These are phyloP conservation scores for Drosophila rubida DNA, from an alignment of 2,888 invertebrate genomes.

Conservation along the genomic window DNA sequence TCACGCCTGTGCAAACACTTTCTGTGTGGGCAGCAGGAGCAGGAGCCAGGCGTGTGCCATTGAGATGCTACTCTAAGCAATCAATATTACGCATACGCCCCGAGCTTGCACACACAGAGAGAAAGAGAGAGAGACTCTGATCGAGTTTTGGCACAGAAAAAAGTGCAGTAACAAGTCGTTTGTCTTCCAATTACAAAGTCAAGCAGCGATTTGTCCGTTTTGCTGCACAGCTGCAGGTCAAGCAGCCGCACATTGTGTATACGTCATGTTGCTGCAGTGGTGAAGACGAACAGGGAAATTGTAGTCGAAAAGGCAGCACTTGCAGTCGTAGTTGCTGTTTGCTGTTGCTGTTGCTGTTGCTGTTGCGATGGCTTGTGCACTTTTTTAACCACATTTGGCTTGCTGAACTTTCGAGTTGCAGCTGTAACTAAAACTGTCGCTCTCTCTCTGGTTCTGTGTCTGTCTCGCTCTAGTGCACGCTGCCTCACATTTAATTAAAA, in stretches of 20 bases:
- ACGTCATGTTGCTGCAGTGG: conserved; percentile 19
- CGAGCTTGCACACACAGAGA: neutral
- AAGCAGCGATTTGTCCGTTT: conserved; percentile 7
- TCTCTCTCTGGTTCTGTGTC: neutral
- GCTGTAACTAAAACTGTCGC: neutral
- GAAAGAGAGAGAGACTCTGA: no score
- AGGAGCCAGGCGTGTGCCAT: neutral
- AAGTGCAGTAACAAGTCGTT: conserved; percentile 32
- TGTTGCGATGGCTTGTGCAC: conserved; percentile 21
- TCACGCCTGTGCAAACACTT: conserved; percentile 21
- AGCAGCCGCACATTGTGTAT: conserved; percentile 25
- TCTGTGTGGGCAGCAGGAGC: neutral
- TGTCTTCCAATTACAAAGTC: conserved; percentile 42
- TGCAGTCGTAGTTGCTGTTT: conserved; percentile 6
- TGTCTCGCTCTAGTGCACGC: neutral
- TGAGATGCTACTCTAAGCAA: conserved; percentile 17
- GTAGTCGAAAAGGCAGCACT: conserved; percentile 5
- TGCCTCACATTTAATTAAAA: conserved; percentile 47
- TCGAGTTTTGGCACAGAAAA: conserved; percentile 12
- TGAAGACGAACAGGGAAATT: neutral
- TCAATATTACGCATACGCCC: conserved; percentile 57
- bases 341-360: conserved; percentile 18
- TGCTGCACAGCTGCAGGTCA: conserved; percentile 1
- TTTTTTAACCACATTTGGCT: conserved; percentile 46
- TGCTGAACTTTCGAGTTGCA: conserved; percentile 28